Evolutionary conservation across 2,113 vertebrate species (phyloP).

Genomic region (Atractosteus spatula): DNA sequence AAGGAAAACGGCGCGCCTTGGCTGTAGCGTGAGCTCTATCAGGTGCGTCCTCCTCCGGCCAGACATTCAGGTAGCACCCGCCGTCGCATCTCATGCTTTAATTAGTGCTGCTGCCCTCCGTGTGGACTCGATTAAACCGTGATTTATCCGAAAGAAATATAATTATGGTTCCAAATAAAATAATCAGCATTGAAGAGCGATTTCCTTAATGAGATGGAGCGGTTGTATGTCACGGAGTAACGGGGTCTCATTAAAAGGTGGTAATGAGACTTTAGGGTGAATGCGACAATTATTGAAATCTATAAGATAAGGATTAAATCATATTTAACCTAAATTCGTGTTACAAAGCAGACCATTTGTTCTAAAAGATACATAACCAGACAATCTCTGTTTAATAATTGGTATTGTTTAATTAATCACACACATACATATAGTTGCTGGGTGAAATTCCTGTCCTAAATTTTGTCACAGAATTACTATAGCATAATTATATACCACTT

Average conservation of each 20-base stretch:
- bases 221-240: conserved; percentile 93
- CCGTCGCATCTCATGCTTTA: conserved; percentile 86
- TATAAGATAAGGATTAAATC: conserved; percentile 69
- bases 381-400: too few species aligned
- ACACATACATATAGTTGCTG: too few species aligned
- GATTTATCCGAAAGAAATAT: conserved; percentile 99
- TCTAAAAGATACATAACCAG: conserved; percentile 9
- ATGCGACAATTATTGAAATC: conserved; percentile 74
- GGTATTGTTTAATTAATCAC: too few species aligned
- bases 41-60: conserved; percentile 44
- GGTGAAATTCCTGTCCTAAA: too few species aligned
- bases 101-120: conserved; percentile 94
- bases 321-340: conserved; percentile 67
- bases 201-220: conserved; percentile 98
- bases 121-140: conserved; percentile 97
- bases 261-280: conserved; percentile 94
- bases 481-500: too few species aligned
- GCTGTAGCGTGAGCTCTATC: conserved; percentile 33
- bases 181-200: conserved; percentile 99
- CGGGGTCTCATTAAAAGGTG: conserved; percentile 92
- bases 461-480: too few species aligned
- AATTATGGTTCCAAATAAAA: conserved; percentile 99
- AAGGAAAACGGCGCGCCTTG: conserved; percentile 34
- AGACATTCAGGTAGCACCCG: conserved; percentile 56
- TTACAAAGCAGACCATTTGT: conserved; percentile 14